Evolutionary conservation across 2,113 vertebrate species (phyloP).

Genomic region (Symphodus melops): DNA sequence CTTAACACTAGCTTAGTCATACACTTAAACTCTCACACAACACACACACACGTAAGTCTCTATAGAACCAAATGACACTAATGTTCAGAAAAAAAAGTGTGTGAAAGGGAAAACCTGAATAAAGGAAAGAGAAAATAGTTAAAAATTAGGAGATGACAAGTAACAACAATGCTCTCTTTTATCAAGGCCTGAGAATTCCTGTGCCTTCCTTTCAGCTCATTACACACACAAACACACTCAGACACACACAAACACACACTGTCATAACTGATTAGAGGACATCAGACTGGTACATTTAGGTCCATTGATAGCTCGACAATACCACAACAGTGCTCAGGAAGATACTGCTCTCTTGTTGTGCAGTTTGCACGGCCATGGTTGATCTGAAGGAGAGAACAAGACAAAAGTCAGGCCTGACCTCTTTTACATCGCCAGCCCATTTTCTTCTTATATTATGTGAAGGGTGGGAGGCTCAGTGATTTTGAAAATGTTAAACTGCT

Average conservation of each 20-base stretch:
- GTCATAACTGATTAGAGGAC: constrained; percentile 71
- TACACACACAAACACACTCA: constrained; percentile 52
- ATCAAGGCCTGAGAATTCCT: constrained; percentile 52
- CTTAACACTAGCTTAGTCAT: background rate
- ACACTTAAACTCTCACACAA: constrained; percentile 2
- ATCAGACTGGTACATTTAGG: constrained; percentile 48
- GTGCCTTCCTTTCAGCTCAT: constrained; percentile 49
- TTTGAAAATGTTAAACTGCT: no score
- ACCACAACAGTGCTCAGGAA: constrained; percentile 42
- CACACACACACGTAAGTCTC: background rate
- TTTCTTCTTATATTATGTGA: no score
- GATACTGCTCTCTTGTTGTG: constrained; percentile 30
- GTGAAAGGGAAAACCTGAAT: background rate
- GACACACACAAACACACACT: constrained; percentile 45
- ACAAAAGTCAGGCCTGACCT: background rate
- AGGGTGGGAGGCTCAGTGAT: no score
- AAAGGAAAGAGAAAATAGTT: constrained; percentile 6
- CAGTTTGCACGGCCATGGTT: constrained; percentile 22
- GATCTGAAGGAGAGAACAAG: constrained; percentile 10
- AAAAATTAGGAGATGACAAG: background rate
- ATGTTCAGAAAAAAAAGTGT: background rate
- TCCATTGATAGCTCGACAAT: constrained; percentile 56
- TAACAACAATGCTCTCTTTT: constrained; percentile 56
- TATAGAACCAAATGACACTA: background rate
- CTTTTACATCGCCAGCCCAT: no score